Base-by-base conservation (phyloP, 2,797 vertebrate species). In the Echeneis naucrates region DNA sequence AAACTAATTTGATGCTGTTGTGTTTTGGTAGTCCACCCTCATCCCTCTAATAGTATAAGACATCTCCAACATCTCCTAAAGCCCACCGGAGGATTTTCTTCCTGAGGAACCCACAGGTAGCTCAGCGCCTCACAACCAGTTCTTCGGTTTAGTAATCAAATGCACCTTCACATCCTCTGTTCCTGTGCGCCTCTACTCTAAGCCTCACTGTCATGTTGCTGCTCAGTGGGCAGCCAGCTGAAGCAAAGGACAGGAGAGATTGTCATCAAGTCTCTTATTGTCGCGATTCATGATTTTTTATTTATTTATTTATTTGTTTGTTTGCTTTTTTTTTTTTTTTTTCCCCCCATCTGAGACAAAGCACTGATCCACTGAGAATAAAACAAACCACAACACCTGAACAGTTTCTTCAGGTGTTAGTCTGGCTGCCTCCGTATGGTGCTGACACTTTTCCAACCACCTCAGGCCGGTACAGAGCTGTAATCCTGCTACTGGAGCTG, bases 381-480 rank as follows among this genome's bases (percentile, higher is more conserved):
- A 72, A 81, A 79, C 75, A 78, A 71, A 80, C 58, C 67, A 51
- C 55, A 79, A 64, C 82, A 85, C 79, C 79, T 81, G 66, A 84
- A 35, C 62, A 60, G 71, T 75, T 72, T 80, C 63, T 71, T 87
- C 78, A 78, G 77, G 85, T 85, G 84, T 79, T 76, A 59, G 75
- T 68, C 68, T 80, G 72, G 73, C 76, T 83, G 78, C 81, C 75
- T 85, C 79, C 75, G 75, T 85, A 87, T 86, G 81, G 69, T 86
- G 72, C 65, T 67, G 81, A 83, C 84, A 85, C 80, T 59, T 72
- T 83, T 83, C 84, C 82, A 73, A 73, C 75, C 68, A 79, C 83
- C 73, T 72, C 66, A 26, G 79, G 78, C 79, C 77, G 83, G 84
- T 16, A 45, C 4, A 37, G 84, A 85, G 84, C 86, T 59, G 47